Evolutionary conservation across 2,888 invertebrate species (phyloP).

Genomic region (Protophormia terraenovae): DNA sequence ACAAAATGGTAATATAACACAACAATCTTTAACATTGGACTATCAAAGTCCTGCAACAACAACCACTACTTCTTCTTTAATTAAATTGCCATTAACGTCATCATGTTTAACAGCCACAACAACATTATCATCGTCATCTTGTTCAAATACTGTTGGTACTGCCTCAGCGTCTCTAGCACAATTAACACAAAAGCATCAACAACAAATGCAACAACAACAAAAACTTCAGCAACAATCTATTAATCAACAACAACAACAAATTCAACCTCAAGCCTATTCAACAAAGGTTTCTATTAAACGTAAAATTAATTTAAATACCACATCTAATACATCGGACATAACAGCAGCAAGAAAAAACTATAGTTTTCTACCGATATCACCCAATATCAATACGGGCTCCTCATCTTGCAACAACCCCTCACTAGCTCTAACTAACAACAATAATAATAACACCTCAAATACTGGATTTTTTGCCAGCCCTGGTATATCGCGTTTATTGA

Average conservation of each 20-base stretch:
- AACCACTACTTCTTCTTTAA: slow-evolving; percentile 31
- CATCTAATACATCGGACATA: slow-evolving; percentile 83
- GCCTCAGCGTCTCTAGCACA: slow-evolving; percentile 81
- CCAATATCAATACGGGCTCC: slow-evolving; percentile 79
- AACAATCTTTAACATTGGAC: slow-evolving; percentile 32
- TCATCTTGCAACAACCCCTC: slow-evolving; percentile 27
- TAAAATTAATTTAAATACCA: slow-evolving; percentile 79
- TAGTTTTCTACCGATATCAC: slow-evolving; percentile 93
- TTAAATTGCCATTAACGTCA: slow-evolving; percentile 79
- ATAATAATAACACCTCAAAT: slow-evolving; percentile 8
- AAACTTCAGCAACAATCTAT: slow-evolving; percentile 62
- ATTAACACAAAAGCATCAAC: slow-evolving; percentile 81
- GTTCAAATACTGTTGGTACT: slow-evolving; percentile 77
- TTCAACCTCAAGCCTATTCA: slow-evolving; percentile 47
- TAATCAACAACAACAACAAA: slow-evolving; percentile 43
- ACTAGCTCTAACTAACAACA: slow-evolving; percentile 1
- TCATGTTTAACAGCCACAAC: slow-evolving; percentile 72
- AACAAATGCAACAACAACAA: slow-evolving; percentile 71
- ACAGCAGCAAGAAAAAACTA: slow-evolving; percentile 88
- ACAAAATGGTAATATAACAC: slow-evolving; percentile 45
- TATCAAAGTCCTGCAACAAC: slow-evolving; percentile 14
- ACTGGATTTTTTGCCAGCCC: slow-evolving; percentile 87
- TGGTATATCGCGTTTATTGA: slow-evolving; percentile 85
- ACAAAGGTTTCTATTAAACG: slow-evolving; percentile 74
- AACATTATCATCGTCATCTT: slow-evolving; percentile 26